Base-by-base conservation (phyloP, 2,888 invertebrate genomes). In the Diaprepes abbreviatus region DNA sequence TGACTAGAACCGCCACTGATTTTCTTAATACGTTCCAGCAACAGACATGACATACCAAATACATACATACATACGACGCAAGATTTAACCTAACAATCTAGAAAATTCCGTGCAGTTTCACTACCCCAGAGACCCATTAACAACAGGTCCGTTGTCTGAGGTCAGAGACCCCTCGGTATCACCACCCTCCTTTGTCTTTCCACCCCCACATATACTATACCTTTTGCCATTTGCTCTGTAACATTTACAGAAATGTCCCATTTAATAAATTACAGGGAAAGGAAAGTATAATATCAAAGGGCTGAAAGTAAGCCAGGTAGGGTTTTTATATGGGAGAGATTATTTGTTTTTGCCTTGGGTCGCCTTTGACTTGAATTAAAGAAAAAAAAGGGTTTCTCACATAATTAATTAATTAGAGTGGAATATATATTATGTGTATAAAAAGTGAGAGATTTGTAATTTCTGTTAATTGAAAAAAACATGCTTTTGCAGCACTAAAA, bases 111-210 rank as follows among this genome's bases (percentile, higher is more conserved):
- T 59, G 9, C 16, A 50, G 10, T 31, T 24, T 19, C 38, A 31
- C 43, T 33, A 38, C 63, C 57, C 62, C 16, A 50, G 63, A 57
- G 68, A 60, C 62, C 62, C 57, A 68, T 68, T 68, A 68, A 63
- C 62, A 57, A 50, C 63, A 63, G 63, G 63, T 63, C 57, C 57
- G 58, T 69, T 69, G 69, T 69, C 64, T 40, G 40, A 64, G 69
- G 69, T 69, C 69, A 69, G 50, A 58, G 68, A 64, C 63, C 67
- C 60, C 33, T 14, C 14, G 9, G 6, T 24, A 7, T 21, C 57
- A n/a, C 48, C 60, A 48, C 48, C 31, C 60, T 48, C 48, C 52
- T 38, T 50, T 52, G 52, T 52, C 28, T 24, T 50, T 45, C 6
- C 43, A 45, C 59, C 21, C 33, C 3, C 24, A 38, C 24, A 62